A percentile compares a stretch with the other conserved stretches of the same genome.
Evolutionary conservation across 2,888 invertebrate species (phyloP).

Genomic region (Lochmaea capreae): DNA sequence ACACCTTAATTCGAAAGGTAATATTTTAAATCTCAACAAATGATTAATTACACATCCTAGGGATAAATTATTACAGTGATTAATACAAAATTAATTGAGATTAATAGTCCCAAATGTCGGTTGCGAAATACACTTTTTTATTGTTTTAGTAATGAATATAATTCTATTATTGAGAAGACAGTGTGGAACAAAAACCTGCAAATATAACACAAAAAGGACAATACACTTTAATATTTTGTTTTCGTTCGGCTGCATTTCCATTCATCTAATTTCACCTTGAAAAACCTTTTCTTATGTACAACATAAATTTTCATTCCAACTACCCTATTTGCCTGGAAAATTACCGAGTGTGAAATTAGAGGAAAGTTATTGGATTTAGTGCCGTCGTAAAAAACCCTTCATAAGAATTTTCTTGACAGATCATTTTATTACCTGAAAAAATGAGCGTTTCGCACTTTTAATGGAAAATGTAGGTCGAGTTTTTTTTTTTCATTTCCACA

Average conservation of each 20-base stretch:
- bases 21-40: background rate
- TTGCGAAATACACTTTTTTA: background rate
- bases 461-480: background rate
- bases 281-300: constrained; percentile 2
- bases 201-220: background rate
- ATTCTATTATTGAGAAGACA: too few relatives aligned
- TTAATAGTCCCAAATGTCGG: background rate
- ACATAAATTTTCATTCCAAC: constrained; percentile 11
- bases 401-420: constrained; percentile 17
- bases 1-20: too few relatives aligned
- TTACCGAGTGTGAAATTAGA: constrained; percentile 34
- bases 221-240: background rate
- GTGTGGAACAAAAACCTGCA: too few relatives aligned
- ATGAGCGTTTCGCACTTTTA: background rate
- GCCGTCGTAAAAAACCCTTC: constrained; percentile 18
- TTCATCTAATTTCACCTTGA: background rate
- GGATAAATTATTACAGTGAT: background rate
- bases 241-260: background rate
- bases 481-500: background rate
- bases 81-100: background rate
- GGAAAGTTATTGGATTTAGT: constrained; percentile 32
- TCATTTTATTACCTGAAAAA: constrained; percentile 5
- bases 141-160: background rate
- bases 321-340: constrained; percentile 32
- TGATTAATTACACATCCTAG: background rate